phyloP scores from a whole-genome alignment of 2,113 vertebrate genomes.

The Pleuronectes platessa region DNA sequence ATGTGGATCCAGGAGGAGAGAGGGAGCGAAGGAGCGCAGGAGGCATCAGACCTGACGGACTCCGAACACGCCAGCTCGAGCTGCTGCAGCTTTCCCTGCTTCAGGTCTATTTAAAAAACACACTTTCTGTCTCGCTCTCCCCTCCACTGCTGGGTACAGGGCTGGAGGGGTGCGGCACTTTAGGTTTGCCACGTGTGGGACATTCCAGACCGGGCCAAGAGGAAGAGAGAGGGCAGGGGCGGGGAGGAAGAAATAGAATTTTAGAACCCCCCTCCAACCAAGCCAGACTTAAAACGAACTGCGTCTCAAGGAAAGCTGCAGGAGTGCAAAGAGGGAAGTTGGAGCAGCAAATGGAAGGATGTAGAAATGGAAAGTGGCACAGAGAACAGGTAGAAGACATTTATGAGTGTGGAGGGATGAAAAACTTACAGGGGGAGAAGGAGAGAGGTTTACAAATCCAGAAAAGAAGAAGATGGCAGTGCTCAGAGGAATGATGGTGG shows the following conservation, averaged over 20 bases:
- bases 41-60: constrained; percentile 28
- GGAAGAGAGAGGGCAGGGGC: constrained; percentile 55
- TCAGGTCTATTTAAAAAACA: background rate
- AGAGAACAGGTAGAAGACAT: constrained; percentile 1
- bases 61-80: background rate
- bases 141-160: constrained; percentile 58
- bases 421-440: constrained; percentile 20
- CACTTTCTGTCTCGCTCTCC: constrained; percentile 26
- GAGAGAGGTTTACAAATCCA: background rate
- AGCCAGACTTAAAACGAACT: constrained; percentile 4
- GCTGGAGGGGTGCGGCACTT: constrained; percentile 75
- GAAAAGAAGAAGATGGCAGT: constrained; percentile 1
- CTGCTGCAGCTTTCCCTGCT: background rate
- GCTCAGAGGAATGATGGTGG: constrained; percentile 36
- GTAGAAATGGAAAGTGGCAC: constrained; percentile 43
- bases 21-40: constrained; percentile 4
- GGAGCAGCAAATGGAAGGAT: background rate
- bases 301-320: constrained; percentile 16
- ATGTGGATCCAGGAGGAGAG: constrained; percentile 36
- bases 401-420: constrained; percentile 13
- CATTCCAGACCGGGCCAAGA: constrained; percentile 78
- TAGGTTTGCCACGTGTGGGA: constrained; percentile 83
- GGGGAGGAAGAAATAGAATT: constrained; percentile 37
- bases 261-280: constrained; percentile 37
- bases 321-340: constrained; percentile 11